A percentile compares a stretch with the other conserved stretches of the same genome.
Conservation (phyloP, 1,140 invertebrate genomes). For the Calephelis virginiensis region DNA sequence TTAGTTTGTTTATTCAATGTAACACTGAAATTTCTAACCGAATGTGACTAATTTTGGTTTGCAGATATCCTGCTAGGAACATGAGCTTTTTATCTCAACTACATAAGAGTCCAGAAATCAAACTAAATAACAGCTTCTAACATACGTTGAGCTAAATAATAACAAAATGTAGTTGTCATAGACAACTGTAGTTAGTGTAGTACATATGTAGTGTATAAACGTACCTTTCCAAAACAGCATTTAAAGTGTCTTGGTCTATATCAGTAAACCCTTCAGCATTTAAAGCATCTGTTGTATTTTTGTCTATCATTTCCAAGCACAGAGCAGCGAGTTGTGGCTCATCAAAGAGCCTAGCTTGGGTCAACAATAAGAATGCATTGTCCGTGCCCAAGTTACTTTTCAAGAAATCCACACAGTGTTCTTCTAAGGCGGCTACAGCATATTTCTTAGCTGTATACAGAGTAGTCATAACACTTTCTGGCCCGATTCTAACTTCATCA, state of each 20-base stretch:
- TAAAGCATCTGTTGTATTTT: slow-evolving; percentile 89
- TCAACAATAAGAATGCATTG: slow-evolving; percentile 92
- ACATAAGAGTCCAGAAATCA: no score
- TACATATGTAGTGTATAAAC: neutral
- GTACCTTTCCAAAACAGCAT: slow-evolving; percentile 85
- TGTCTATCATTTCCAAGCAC: slow-evolving; percentile 92
- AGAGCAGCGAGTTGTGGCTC: slow-evolving; percentile 87
- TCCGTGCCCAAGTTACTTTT: slow-evolving; percentile 89
- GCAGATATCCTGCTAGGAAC: no score
- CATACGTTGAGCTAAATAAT: neutral
- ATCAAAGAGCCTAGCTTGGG: slow-evolving; percentile 89
- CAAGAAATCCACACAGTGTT: slow-evolving; percentile 91
- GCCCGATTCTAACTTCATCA: slow-evolving; percentile 91
- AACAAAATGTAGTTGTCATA: neutral
- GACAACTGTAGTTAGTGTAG: neutral
- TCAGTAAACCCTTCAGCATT: slow-evolving; percentile 92
- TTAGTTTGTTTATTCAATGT: no score
- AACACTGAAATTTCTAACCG: no score
- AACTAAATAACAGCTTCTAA: no score
- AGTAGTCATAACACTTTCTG: slow-evolving; percentile 93
- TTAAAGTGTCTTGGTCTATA: slow-evolving; percentile 91
- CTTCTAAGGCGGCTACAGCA: slow-evolving; percentile 89
- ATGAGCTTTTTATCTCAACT: no score
- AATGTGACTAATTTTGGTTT: no score
- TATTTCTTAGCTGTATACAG: slow-evolving; percentile 94